Base-by-base conservation (phyloP, 1,140 invertebrate species). In the Diorhabda carinulata region DNA sequence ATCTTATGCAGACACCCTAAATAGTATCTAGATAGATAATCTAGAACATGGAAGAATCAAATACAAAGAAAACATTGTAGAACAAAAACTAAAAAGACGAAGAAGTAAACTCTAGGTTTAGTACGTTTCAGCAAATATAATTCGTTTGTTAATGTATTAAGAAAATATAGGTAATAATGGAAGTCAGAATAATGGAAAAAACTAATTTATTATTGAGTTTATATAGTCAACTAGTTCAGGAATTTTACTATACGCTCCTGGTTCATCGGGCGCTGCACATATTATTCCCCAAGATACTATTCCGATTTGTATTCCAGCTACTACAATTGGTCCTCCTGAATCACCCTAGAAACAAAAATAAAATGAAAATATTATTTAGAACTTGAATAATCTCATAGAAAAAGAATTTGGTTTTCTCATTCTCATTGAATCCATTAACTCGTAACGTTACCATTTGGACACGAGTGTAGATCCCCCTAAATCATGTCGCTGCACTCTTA, bases 281-380 rank as follows among this genome's bases (percentile, higher is more conserved):
- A 69, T 56, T 41, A 61, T 61, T n/a, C 76, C 77, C 82, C 82
- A 86, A 2, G 82, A 83, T 0, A 83, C 81, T 3, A 86, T 77
- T 8, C 85, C 85, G 8, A 79, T 76, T 67, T 82, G 73, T 47
- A 81, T 73, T 6, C 76, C 75, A 57, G 81, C 73, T 61, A 81
- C 83, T 6, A 84, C 80, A 3, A 86, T 67, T 10, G 86, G 86
- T 9, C 85, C 85, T 10, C 86, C 86, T 41, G 83, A 83, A 71
- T 87, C 86, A 68, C 85, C 85, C 74, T 76, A 58, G 64, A 74
- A 73, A 57, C 42, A 47, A 58, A 69, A 2, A 9, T 47, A 60
- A 57, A 5, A 40, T 67, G 25, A 25, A 25, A 25, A 25, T 25
- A 25, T 25, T 25, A 40, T 6, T 4, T 56, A 41, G 3, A 43